Evolutionary conservation across 2,888 invertebrate species (phyloP).

Genomic region (Theristus sp.): DNA sequence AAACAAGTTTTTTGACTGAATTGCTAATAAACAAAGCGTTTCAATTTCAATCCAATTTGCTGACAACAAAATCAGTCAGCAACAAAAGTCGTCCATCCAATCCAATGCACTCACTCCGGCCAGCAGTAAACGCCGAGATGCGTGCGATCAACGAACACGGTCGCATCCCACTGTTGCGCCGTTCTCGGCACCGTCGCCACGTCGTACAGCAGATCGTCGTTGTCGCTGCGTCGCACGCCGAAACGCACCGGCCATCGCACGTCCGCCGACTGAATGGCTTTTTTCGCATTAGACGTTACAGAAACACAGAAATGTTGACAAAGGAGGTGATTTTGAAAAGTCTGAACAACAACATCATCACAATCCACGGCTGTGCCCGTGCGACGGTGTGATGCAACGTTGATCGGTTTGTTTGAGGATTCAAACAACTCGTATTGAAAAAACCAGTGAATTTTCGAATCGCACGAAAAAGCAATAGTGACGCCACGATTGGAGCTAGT

Average conservation of each 20-base stretch:
- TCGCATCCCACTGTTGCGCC: constrained; percentile 53
- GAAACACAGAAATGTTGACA: neutral
- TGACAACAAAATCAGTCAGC: neutral
- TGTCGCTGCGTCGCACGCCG: constrained; percentile 47
- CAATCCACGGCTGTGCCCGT: no score
- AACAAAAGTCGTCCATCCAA: constrained; percentile 3
- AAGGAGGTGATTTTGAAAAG: neutral
- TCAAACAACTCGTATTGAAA: no score
- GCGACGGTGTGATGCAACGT: no score
- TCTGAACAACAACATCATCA: neutral
- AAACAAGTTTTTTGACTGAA: neutral
- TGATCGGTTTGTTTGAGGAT: no score
- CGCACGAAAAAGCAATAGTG: no score
- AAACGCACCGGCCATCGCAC: constrained; percentile 22
- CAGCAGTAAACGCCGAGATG: constrained; percentile 42
- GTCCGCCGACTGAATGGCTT: constrained; percentile 8
- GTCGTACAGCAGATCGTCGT: constrained; percentile 52
- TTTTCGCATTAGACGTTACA: no score
- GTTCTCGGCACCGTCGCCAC: constrained; percentile 42
- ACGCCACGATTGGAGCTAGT: no score
- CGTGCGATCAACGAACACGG: constrained; percentile 49
- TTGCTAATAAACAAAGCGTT: neutral
- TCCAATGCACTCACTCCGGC: constrained; percentile 36
- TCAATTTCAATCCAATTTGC: no score
- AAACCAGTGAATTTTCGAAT: no score